Conservation (phyloP, 2,888 invertebrate species). For the Lingula anatina region DNA sequence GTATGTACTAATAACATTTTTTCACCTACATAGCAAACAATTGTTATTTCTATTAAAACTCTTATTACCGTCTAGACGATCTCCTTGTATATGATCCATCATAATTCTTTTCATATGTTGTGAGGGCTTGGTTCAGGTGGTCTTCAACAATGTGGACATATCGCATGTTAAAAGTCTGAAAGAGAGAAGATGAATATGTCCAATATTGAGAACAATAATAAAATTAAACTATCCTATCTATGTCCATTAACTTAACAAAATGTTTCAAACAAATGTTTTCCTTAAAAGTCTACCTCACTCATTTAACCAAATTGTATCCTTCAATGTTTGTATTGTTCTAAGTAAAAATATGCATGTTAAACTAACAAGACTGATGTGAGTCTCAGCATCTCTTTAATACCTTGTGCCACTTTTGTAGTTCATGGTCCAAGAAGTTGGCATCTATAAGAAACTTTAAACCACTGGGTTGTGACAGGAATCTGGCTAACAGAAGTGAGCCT, state of each 20-base stretch:
- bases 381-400: slow-evolving; percentile 19
- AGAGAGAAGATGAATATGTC: slow-evolving; percentile 9
- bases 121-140: slow-evolving; percentile 79
- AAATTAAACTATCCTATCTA: too few species aligned
- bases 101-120: slow-evolving; percentile 74
- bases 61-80: slow-evolving; percentile 39
- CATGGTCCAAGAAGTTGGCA: slow-evolving; percentile 64
- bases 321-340: too few species aligned
- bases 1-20: too few species aligned
- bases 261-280: too few species aligned
- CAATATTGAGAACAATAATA: too few species aligned
- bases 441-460: slow-evolving; percentile 64
- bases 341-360: too few species aligned
- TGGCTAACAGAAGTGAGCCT: slow-evolving; percentile 70
- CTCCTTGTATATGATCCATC: slow-evolving; percentile 54
- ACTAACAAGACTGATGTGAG: too few species aligned
- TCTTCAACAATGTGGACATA: slow-evolving; percentile 88
- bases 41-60: too few species aligned
- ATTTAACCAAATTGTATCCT: too few species aligned
- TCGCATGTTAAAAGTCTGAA: slow-evolving; percentile 55
- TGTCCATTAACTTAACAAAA: too few species aligned
- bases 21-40: too few species aligned
- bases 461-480: slow-evolving; percentile 69
- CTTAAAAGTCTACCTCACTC: too few species aligned
- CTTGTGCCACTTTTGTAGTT: slow-evolving; percentile 72